phyloP scores from a whole-genome alignment of 2,888 invertebrate genomes.

The Venusia cambrica region DNA sequence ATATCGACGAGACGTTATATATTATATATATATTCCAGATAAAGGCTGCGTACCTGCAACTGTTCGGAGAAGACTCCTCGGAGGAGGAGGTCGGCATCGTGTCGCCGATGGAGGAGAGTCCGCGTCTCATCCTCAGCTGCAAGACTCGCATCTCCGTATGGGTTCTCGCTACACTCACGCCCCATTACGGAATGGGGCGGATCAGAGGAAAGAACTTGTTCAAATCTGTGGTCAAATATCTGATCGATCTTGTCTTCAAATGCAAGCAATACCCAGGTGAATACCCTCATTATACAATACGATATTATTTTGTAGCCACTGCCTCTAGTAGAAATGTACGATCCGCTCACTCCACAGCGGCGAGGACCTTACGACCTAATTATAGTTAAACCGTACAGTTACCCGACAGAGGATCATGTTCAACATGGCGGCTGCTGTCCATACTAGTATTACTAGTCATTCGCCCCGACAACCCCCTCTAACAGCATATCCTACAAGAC shows the following conservation, averaged over 20 bases:
- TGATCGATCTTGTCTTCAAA: conserved; percentile 80
- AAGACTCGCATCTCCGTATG: conserved; percentile 82
- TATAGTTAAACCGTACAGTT: too few relatives aligned
- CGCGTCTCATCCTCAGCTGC: conserved; percentile 75
- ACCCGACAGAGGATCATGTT: too few relatives aligned
- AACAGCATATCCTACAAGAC: too few relatives aligned
- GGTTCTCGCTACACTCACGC: conserved; percentile 83
- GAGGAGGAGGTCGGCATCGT: conserved; percentile 78
- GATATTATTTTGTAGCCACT: too few relatives aligned
- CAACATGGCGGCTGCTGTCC: too few relatives aligned
- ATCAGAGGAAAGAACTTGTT: conserved; percentile 82
- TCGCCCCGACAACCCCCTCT: too few relatives aligned
- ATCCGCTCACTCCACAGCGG: too few relatives aligned
- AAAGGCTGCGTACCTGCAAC: conserved; percentile 57
- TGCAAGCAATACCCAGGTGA: conserved; percentile 79
- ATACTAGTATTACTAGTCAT: too few relatives aligned
- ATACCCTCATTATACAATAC: too few relatives aligned
- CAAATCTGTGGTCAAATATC: conserved; percentile 81
- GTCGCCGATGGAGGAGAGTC: conserved; percentile 75
- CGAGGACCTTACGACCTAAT: too few relatives aligned
- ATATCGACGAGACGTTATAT: too few relatives aligned
- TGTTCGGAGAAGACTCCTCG: conserved; percentile 76
- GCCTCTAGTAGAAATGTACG: too few relatives aligned
- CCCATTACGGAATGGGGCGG: conserved; percentile 81
- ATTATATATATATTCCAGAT: conserved; percentile 51